phyloP scores from a whole-genome alignment of 2,888 invertebrate species.

The Drosophila trichaetosa region DNA sequence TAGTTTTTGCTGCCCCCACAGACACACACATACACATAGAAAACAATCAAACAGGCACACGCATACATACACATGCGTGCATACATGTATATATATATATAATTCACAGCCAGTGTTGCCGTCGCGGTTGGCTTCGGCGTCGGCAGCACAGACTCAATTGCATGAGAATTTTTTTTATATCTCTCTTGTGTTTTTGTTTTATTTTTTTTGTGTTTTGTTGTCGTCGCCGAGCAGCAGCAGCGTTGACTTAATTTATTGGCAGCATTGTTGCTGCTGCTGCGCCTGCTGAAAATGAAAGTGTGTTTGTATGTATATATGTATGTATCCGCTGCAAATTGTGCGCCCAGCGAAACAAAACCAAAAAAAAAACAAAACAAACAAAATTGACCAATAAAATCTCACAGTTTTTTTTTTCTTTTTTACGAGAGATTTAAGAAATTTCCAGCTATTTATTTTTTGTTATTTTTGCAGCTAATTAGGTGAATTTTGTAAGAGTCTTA shows the following conservation, averaged over 20 bases:
- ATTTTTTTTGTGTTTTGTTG: conserved; percentile 66
- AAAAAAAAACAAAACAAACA: conserved; percentile 43
- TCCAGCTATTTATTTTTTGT: conserved; percentile 19
- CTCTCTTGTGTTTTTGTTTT: conserved; percentile 51
- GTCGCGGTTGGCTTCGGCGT: conserved; percentile 33
- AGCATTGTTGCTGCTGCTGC: conserved; percentile 61
- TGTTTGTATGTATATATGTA: conserved; percentile 45
- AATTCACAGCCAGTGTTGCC: conserved; percentile 41
- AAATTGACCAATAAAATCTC: conserved; percentile 69
- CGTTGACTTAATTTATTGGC: conserved; percentile 72
- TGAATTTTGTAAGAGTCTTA: conserved; percentile 21
- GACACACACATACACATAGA: conserved; percentile 30
- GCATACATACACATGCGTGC: conserved; percentile 30
- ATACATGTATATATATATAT: conserved; percentile 24
- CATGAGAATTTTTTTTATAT: conserved; percentile 66
- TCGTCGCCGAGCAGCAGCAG: conserved; percentile 47
- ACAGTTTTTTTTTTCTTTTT: conserved; percentile 44
- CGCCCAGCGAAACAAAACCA: conserved; percentile 49
- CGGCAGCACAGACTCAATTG: conserved; percentile 69
- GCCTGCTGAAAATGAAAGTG: conserved; percentile 76
- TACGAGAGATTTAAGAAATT: conserved; percentile 38
- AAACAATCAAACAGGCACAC: conserved; percentile 51
- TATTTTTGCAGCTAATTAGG: conserved; percentile 38
- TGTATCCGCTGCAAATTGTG: conserved; percentile 44
- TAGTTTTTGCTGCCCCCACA: conserved; percentile 59